phyloP scores from a whole-genome alignment of 2,113 vertebrate genomes.

The Embiotoca jacksoni region DNA sequence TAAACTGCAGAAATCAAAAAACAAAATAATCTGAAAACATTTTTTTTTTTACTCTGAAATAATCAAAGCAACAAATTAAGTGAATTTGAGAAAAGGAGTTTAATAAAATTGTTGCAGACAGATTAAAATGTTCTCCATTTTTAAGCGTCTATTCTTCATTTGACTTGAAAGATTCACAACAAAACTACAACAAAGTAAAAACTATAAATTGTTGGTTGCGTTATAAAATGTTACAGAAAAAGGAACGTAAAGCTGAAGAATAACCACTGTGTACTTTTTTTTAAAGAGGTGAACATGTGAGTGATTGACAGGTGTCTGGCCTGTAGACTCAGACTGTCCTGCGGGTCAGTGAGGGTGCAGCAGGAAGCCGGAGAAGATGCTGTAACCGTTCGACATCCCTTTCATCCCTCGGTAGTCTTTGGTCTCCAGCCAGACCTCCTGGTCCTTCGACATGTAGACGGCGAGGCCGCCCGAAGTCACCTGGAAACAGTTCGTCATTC shows the following conservation, averaged over 20 bases:
- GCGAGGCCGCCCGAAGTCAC: constrained; percentile 72
- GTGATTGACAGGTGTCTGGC: not conserved
- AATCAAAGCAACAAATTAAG: too few relatives aligned
- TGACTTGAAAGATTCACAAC: too few relatives aligned
- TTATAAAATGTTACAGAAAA: not conserved
- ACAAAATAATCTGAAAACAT: too few relatives aligned
- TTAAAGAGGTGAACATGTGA: not conserved
- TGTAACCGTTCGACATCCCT: constrained; percentile 19
- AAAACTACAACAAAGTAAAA: not conserved
- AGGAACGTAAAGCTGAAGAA: not conserved
- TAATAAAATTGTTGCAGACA: too few relatives aligned
- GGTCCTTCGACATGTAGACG: constrained; percentile 38
- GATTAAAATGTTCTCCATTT: not conserved
- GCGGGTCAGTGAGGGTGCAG: constrained; percentile 45
- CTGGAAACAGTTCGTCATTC: not conserved
- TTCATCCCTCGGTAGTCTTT: constrained; percentile 67
- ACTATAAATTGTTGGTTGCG: too few relatives aligned
- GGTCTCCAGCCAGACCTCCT: constrained; percentile 74
- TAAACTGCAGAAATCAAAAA: not conserved
- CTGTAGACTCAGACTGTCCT: not conserved
- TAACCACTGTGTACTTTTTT: not conserved
- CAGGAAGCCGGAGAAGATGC: constrained; percentile 76
- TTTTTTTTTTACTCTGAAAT: too few relatives aligned
- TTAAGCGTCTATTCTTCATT: too few relatives aligned
- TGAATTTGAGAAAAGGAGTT: too few relatives aligned